phyloP scores from a whole-genome alignment of 30 jellyfish, hydroid and myxozoan species.

The Aurelia coerulea region DNA sequence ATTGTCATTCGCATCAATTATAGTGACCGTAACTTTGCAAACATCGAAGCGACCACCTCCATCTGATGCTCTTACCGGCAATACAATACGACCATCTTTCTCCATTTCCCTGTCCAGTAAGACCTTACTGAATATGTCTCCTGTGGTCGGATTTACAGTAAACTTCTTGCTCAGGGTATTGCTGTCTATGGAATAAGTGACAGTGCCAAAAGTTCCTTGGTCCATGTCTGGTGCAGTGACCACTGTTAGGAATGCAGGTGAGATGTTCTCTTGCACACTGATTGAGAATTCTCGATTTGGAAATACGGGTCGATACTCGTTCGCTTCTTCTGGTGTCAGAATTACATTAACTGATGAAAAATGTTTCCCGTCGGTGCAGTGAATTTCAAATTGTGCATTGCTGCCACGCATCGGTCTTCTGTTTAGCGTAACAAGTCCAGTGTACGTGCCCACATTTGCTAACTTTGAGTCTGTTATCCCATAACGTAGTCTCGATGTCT shows the following conservation, averaged over 20 bases:
- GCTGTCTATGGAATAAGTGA: slow-evolving; percentile 63
- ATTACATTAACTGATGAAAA: slow-evolving; percentile 51
- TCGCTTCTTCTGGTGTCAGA: slow-evolving; percentile 33
- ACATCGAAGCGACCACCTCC: slow-evolving; percentile 87
- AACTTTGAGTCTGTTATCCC: slow-evolving; percentile 62
- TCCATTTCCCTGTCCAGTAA: slow-evolving; percentile 86
- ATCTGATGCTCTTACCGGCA: slow-evolving; percentile 90
- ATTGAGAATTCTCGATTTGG: neutral
- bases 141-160: slow-evolving; percentile 52
- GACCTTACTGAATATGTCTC: slow-evolving; percentile 71
- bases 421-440: slow-evolving; percentile 79
- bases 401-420: slow-evolving; percentile 67
- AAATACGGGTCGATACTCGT: slow-evolving; percentile 48
- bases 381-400: slow-evolving; percentile 47
- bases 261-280: slow-evolving; percentile 52
- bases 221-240: slow-evolving; percentile 65
- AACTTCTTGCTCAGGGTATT: slow-evolving; percentile 31
- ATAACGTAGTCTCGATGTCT: slow-evolving; percentile 52
- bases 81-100: slow-evolving; percentile 21
- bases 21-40: slow-evolving; percentile 56
- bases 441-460: slow-evolving; percentile 28
- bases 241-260: slow-evolving; percentile 66
- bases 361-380: slow-evolving; percentile 78
- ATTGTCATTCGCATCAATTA: slow-evolving; percentile 89
- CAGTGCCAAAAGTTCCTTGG: slow-evolving; percentile 56